Evolutionary conservation across 2,797 vertebrate genomes (phyloP).

Genomic region (Luscinia megarhynchos): DNA sequence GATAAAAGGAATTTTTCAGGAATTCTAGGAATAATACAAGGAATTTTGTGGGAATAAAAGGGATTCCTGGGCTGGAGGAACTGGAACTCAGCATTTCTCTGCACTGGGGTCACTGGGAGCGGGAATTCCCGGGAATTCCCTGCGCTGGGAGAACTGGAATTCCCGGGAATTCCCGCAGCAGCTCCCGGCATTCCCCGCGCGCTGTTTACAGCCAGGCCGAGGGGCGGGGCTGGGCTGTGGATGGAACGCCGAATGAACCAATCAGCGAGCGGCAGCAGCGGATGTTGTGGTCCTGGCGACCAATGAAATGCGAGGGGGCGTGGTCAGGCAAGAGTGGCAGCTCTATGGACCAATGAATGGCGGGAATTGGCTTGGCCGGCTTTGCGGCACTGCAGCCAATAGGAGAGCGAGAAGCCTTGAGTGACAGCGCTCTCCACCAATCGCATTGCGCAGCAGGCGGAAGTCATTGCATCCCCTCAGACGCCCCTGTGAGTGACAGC

Average conservation of each 20-base stretch:
- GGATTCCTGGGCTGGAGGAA: not conserved
- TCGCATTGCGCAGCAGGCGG: fast-evolving
- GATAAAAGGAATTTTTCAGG: no score
- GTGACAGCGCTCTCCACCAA: not conserved
- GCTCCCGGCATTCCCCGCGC: not conserved
- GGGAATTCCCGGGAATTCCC: no score
- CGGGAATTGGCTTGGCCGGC: fast-evolving
- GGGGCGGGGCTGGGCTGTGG: fast-evolving
- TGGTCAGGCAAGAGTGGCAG: fast-evolving
- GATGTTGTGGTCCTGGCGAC: fast-evolving
- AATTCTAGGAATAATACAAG: no score
- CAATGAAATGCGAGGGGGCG: fast-evolving
- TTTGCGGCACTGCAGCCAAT: fast-evolving
- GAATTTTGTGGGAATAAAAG: not conserved
- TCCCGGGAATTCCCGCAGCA: not conserved
- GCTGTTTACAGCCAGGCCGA: fast-evolving
- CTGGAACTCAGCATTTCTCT: no score
- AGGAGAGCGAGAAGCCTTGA: fast-evolving
- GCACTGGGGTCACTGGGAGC: no score
- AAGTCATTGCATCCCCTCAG: no score
- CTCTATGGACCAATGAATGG: fast-evolving
- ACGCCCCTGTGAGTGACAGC: fast-evolving
- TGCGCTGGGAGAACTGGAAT: not conserved
- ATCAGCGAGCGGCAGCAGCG: fast-evolving
- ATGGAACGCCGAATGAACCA: fast-evolving